phyloP scores from a whole-genome alignment of 2,113 vertebrate genomes.

The Aptenodytes forsteri region DNA sequence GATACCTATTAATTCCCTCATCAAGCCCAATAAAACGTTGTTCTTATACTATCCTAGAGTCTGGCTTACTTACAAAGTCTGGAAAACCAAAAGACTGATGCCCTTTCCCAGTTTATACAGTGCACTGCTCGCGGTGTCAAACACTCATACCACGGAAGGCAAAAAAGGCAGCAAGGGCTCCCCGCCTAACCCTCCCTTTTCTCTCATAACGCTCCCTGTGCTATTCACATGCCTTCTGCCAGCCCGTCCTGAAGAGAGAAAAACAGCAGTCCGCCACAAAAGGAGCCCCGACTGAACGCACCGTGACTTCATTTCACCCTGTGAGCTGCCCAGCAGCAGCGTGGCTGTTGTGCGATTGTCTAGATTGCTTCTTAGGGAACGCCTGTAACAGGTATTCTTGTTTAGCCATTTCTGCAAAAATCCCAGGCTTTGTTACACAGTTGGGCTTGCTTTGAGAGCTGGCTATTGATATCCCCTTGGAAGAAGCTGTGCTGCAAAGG shows the following conservation, averaged over 20 bases:
- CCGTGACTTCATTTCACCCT: accelerated
- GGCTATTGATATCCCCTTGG: neutral
- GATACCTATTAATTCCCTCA: neutral
- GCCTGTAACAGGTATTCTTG: neutral
- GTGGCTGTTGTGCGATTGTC: neutral
- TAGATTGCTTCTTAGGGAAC: neutral
- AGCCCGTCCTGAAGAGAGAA: neutral
- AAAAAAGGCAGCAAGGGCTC: neutral
- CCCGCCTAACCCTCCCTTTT: neutral
- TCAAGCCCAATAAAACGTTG: neutral
- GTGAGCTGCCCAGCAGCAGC: neutral
- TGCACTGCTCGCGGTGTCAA: accelerated
- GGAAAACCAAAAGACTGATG: neutral
- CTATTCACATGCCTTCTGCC: neutral
- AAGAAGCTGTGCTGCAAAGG: neutral
- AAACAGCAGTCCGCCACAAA: neutral
- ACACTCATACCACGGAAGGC: accelerated
- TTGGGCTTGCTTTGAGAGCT: neutral
- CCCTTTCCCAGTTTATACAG: neutral
- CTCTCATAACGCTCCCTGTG: neutral
- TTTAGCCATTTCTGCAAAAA: neutral
- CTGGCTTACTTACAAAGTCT: neutral
- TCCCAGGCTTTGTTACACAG: neutral
- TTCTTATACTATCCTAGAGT: neutral
- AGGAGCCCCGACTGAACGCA: accelerated